Evolutionary conservation across 1,140 invertebrate species (phyloP), one percentile per base, ranked within the genome.

Genomic region (Leptestheria dahalacensis): DNA sequence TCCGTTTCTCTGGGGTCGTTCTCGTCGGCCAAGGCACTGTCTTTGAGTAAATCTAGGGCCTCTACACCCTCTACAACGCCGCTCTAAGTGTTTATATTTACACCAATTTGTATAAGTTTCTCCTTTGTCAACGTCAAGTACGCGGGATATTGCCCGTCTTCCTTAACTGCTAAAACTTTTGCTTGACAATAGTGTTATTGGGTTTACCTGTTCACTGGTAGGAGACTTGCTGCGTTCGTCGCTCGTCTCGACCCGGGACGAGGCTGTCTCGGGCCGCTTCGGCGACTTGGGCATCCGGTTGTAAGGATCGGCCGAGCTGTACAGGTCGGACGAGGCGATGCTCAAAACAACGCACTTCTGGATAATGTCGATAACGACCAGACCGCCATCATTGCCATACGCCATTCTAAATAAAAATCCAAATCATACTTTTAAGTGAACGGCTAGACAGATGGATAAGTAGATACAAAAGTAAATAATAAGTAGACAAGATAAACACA

Each of bases 321-420:
- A 95, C 63, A 97, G 80, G 72, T 95, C 90, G 62, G 82, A 77
- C 62, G 85, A 84, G 63, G 81, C 82, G 68, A 89, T 77, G 73
- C 91, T 93, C 63, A 92, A 76, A 64, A 97, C 78, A 72, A 87
- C 86, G 60, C 82, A 80, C 75, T 90, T 91, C 73, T 95, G 91
- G 68, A 92, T 79, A 72, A 91, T 85, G 77, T 98, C 94, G 66
- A 97, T 82, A 73, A 97, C 84, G 67, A 92, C 91, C 67, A 97
- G 74, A 63, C 93, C 92, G 64, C 84, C 84, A 74, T 97, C 92
- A 73, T 91, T 95, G 66, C 94, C 94, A 77, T 96, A 97, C 64
- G 92, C 88, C 81, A 98, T 80, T 69, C 93, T 96, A 74, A 46
- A 75, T 71, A 65, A 50, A 29, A 61, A 41, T 59, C 21, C 18